Conservation (phyloP, 2,797 vertebrate genomes). For the Rhadinocentrus ornatus region DNA sequence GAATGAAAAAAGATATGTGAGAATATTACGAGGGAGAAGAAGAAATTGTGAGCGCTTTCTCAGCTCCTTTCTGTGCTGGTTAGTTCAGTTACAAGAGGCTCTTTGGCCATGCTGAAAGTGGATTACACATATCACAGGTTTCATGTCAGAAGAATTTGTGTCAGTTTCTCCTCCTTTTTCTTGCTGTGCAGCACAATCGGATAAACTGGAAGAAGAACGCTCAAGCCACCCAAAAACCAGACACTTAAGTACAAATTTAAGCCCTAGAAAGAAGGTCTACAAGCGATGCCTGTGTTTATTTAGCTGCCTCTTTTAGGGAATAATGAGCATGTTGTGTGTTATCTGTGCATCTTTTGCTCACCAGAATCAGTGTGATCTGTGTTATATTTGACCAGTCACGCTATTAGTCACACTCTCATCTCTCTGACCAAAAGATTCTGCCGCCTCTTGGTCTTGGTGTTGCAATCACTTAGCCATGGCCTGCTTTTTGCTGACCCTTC, state of each 20-base stretch:
- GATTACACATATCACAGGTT: constrained; percentile 76
- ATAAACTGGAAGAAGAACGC: constrained; percentile 31
- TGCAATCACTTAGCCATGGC: constrained; percentile 7
- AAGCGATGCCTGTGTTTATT: constrained; percentile 5
- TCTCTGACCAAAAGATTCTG: constrained; percentile 1
- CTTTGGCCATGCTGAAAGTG: constrained; percentile 62
- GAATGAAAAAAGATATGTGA: constrained; percentile 3
- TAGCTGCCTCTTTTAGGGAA: not conserved
- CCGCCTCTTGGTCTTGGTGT: not conserved
- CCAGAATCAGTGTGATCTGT: not conserved
- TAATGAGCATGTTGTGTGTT: constrained; percentile 3
- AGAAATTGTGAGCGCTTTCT: constrained; percentile 13
- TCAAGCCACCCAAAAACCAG: constrained; percentile 16
- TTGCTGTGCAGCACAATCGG: constrained; percentile 49
- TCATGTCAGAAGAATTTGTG: constrained; percentile 72
- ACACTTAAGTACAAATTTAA: not conserved
- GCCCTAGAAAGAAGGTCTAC: not conserved
- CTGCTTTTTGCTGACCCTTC: constrained; percentile 22
- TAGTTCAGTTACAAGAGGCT: constrained; percentile 59
- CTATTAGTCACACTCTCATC: not conserved
- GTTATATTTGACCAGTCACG: constrained; percentile 4
- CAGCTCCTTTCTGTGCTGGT: constrained; percentile 36
- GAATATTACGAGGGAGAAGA: constrained; percentile 18
- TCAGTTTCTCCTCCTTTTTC: constrained; percentile 59
- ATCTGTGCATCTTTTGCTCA: not conserved